Conservation (phyloP, 1,140 invertebrate species). For the Drosophila willistoni region DNA sequence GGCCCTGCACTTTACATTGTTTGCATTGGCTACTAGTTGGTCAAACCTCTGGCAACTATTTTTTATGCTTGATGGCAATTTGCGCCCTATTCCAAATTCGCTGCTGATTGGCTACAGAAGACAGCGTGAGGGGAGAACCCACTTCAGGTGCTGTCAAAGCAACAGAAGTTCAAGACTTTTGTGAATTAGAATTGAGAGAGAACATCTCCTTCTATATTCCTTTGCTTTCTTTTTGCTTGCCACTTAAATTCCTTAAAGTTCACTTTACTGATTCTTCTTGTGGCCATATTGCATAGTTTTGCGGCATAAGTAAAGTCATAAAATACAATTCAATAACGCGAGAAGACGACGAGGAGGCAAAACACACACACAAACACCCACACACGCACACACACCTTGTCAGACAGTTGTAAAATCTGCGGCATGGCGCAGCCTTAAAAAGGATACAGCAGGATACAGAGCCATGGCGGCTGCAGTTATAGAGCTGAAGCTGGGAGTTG, state of each 20-base stretch:
- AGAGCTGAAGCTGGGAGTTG: conserved; percentile 28
- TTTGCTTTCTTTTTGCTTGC: not conserved
- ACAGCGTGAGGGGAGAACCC: conserved; percentile 5
- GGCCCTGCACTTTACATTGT: conserved; percentile 75
- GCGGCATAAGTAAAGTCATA: conserved; percentile 69
- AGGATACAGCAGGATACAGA: conserved; percentile 31
- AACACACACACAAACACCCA: no score
- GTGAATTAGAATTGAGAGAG: not conserved
- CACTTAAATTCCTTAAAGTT: conserved; percentile 71
- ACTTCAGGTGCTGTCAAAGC: conserved; percentile 73
- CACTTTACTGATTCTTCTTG: not conserved
- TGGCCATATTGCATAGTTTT: conserved; percentile 65
- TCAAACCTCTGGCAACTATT: conserved; percentile 62
- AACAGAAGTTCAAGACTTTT: conserved; percentile 24
- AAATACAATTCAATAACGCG: conserved; percentile 78
- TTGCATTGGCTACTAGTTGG: conserved; percentile 46
- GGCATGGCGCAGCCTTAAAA: conserved; percentile 64
- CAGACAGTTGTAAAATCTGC: conserved; percentile 72
- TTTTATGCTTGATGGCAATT: conserved; percentile 80
- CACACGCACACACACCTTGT: conserved; percentile 51
- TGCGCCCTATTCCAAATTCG: conserved; percentile 77
- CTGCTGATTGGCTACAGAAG: conserved; percentile 73
- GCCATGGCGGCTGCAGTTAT: not conserved
- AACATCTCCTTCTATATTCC: not conserved
- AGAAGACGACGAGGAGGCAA: conserved; percentile 11